phyloP scores from a whole-genome alignment of 2,888 invertebrate species.

The Nymphalis urticae region DNA sequence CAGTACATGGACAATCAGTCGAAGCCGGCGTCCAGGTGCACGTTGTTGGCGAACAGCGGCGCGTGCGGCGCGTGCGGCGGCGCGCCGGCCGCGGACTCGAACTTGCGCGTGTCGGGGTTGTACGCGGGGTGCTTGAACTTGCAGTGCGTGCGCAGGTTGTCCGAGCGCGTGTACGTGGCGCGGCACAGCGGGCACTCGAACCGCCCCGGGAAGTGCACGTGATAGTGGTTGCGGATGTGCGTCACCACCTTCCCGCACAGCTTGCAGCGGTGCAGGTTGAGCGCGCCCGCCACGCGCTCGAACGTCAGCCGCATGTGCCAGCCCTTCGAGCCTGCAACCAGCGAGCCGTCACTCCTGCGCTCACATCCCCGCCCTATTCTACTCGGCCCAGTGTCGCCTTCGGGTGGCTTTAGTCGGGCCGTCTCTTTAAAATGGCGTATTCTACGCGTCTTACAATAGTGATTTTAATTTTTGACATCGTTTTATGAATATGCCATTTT shows the following conservation, averaged over 20 bases:
- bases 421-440: constrained; percentile 34
- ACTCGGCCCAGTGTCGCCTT: constrained; percentile 33
- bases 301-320: constrained; percentile 97
- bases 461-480: background rate
- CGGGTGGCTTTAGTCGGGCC: background rate
- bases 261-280: constrained; percentile 96
- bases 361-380: constrained; percentile 39
- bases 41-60: constrained; percentile 76
- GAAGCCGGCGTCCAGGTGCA: constrained; percentile 80
- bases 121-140: constrained; percentile 95
- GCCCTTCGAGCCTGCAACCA: constrained; percentile 95
- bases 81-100: constrained; percentile 85
- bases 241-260: constrained; percentile 97
- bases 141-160: constrained; percentile 95
- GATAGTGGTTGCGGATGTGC: constrained; percentile 96
- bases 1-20: constrained; percentile 76
- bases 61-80: constrained; percentile 63
- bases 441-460: background rate
- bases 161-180: constrained; percentile 95
- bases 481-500: constrained; percentile 29
- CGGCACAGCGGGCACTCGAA: constrained; percentile 95
- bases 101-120: constrained; percentile 93
- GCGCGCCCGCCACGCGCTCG: constrained; percentile 95
- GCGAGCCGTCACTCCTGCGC: constrained; percentile 67
- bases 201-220: constrained; percentile 95